These are phyloP conservation scores for Ochropleura leucogaster DNA, from an alignment of 2,888 invertebrate genomes.

Conservation along the genomic window DNA sequence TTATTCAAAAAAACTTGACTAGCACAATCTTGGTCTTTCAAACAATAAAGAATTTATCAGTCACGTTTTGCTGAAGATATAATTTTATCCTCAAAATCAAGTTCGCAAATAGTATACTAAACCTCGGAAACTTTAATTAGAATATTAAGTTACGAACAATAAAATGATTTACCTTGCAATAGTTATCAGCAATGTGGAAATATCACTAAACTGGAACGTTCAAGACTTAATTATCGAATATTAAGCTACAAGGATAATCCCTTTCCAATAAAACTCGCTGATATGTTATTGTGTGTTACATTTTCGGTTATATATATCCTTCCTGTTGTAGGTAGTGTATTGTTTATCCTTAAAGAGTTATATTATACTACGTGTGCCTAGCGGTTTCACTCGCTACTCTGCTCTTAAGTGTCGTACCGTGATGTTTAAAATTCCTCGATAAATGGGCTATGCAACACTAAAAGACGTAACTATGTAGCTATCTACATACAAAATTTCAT, in stretches of 20 bases:
- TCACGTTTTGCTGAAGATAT: no score
- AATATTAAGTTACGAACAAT: not conserved
- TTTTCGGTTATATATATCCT: conserved; percentile 6
- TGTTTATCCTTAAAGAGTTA: not conserved
- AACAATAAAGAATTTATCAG: no score
- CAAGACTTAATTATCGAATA: not conserved
- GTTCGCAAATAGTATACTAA: no score
- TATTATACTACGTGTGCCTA: not conserved
- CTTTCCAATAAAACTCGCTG: not conserved
- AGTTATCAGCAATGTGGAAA: not conserved
- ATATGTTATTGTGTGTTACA: not conserved
- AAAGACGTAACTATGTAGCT: no score
- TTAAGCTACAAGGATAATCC: not conserved
- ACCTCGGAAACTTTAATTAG: not conserved
- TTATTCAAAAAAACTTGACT: no score
- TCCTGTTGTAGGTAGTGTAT: not conserved
- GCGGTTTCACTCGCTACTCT: no score
- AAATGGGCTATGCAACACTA: no score
- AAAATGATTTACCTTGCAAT: not conserved
- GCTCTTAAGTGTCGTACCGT: no score
- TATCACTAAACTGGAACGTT: not conserved
- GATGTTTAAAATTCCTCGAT: no score
- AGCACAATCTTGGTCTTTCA: no score
- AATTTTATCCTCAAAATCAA: no score
- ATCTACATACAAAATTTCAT: no score